Conservation (phyloP, 1,140 invertebrate genomes). For the Monomorium pharaonis region DNA sequence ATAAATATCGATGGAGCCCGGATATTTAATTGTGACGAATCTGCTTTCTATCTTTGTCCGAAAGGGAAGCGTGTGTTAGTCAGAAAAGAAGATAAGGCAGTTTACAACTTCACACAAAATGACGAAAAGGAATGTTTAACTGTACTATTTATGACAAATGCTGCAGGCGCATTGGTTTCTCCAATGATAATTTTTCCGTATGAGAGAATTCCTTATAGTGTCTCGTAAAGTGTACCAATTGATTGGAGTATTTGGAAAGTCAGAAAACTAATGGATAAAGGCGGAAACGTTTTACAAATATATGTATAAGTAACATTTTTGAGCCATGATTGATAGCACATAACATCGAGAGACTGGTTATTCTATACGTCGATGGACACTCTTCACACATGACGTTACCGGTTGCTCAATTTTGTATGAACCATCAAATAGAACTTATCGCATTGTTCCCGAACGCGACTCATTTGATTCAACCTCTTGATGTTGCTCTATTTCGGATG, state of each 20-base stretch:
- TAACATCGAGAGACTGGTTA: conserved; percentile 74
- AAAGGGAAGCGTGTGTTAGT: conserved; percentile 5
- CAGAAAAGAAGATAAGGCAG: conserved; percentile 40
- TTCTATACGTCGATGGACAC: conserved; percentile 82
- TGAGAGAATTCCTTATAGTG: conserved; percentile 41
- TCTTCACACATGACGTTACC: conserved; percentile 76
- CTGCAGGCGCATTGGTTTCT: conserved; percentile 35
- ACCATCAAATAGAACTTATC: conserved; percentile 73
- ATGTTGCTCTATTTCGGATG: conserved; percentile 75
- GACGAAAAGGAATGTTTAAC: conserved; percentile 51
- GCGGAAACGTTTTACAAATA: conserved; percentile 81
- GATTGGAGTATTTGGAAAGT: conserved; percentile 77
- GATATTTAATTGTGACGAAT: conserved; percentile 39
- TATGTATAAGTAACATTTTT: conserved; percentile 80
- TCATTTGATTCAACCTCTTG: conserved; percentile 77
- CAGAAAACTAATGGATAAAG: conserved; percentile 82
- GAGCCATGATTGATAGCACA: conserved; percentile 78
- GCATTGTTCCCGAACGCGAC: conserved; percentile 78
- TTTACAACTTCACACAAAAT: conserved; percentile 18
- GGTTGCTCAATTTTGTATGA: conserved; percentile 73
- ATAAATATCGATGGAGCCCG: conserved; percentile 20
- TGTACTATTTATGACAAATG: conserved; percentile 35
- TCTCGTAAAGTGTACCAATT: conserved; percentile 69
- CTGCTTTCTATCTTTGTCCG: conserved; percentile 33
- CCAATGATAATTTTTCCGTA: conserved; percentile 49